These are phyloP conservation scores for Drosophila recens DNA, from an alignment of 2,888 invertebrate species.

Conservation along the genomic window DNA sequence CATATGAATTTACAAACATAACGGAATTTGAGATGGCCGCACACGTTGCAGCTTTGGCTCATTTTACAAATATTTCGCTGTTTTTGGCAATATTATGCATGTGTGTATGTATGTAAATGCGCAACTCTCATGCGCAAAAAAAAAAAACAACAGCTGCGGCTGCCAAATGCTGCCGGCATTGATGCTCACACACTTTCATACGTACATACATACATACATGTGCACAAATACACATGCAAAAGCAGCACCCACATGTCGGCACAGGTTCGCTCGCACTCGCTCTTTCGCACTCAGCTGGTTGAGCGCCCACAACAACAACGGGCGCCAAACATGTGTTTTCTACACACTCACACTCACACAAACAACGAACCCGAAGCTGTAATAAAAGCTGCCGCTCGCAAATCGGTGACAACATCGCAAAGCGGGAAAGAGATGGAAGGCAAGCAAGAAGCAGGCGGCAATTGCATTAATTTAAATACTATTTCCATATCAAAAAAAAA, in stretches of 20 bases:
- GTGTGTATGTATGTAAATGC: conserved; percentile 1
- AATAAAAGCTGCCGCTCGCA: conserved; percentile 31
- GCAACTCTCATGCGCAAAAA: conserved; percentile 37
- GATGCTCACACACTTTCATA: conserved; percentile 26
- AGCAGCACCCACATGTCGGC: conserved; percentile 36
- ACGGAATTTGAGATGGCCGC: conserved; percentile 76
- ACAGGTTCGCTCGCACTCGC: conserved; percentile 71
- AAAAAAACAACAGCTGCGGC: conserved; percentile 62
- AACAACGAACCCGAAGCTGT: conserved; percentile 12
- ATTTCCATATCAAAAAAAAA: conserved; percentile 39
- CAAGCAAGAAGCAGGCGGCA: background rate
- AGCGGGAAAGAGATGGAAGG: conserved; percentile 7
- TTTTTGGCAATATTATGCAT: conserved; percentile 12
- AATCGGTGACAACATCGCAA: conserved; percentile 58
- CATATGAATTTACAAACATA: conserved; percentile 41
- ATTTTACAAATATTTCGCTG: conserved; percentile 34
- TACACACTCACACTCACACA: conserved; percentile 45
- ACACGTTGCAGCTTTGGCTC: conserved; percentile 57
- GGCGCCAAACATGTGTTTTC: conserved; percentile 78
- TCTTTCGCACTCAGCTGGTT: conserved; percentile 70
- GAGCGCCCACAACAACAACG: conserved; percentile 60
- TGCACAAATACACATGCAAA: conserved; percentile 9
- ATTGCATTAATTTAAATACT: conserved; percentile 43
- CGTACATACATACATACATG: conserved; percentile 19
- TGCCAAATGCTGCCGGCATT: conserved; percentile 54